Evolutionary conservation across 1,140 invertebrate genomes (phyloP).

Genomic region (Drosophila kohkoa): DNA sequence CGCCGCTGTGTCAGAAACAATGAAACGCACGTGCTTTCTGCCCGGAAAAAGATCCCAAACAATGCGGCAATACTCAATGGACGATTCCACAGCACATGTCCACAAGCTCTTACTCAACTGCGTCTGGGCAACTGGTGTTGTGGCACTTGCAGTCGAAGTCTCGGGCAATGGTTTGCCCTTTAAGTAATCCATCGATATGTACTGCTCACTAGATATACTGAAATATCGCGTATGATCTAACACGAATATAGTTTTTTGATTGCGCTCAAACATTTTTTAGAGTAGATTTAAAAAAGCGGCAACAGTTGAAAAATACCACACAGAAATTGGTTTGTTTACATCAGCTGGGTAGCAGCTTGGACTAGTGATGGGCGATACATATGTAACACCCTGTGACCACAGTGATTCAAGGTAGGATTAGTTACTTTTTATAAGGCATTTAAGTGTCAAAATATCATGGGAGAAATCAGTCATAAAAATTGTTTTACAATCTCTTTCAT

Average conservation of each 20-base stretch:
- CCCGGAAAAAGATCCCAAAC: conserved; percentile 98
- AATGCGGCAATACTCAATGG: conserved; percentile 97
- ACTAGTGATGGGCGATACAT: conserved; percentile 11
- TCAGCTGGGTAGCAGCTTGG: conserved; percentile 30
- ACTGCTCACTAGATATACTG: conserved; percentile 93
- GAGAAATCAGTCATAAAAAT: background rate
- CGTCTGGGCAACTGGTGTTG: conserved; percentile 27
- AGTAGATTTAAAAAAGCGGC: background rate
- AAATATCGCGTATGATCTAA: conserved; percentile 96
- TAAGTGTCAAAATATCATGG: background rate
- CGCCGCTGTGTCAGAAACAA: conserved; percentile 92
- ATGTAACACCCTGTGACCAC: background rate
- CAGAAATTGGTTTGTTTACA: conserved; percentile 42
- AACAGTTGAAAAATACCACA: conserved; percentile 9
- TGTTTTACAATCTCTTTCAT: no score
- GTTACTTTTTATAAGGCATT: background rate
- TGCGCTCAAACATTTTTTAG: conserved; percentile 85
- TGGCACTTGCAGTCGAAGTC: background rate
- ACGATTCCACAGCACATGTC: conserved; percentile 97
- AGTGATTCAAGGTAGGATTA: background rate
- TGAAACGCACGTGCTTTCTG: conserved; percentile 94
- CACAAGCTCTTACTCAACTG: conserved; percentile 92
- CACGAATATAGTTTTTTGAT: conserved; percentile 98
- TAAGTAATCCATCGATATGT: conserved; percentile 94
- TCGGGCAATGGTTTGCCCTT: conserved; percentile 86